Evolutionary conservation across 92 coral and sea anemone species (phyloP).

Genomic region (Zoanthus gigantus): DNA sequence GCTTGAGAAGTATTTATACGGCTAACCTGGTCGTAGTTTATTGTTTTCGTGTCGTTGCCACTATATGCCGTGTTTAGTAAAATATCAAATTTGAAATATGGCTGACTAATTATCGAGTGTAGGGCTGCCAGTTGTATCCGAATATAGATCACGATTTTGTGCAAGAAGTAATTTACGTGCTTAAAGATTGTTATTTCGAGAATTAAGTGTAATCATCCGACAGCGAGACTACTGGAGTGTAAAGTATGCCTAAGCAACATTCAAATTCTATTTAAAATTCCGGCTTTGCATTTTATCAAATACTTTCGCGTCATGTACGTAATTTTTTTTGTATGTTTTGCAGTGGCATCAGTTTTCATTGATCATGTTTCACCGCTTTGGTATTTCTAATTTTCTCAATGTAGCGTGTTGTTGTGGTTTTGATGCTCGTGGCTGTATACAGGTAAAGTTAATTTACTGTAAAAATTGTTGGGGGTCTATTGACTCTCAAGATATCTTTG

Average conservation of each 20-base stretch:
- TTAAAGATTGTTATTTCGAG: slow-evolving; percentile 5
- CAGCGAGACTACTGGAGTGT: slow-evolving; percentile 32
- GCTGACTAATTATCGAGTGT: slow-evolving; percentile 30
- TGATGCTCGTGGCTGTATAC: slow-evolving; percentile 20
- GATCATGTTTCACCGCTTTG: not conserved
- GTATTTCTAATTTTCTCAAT: not conserved
- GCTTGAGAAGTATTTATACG: not conserved
- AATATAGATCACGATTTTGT: not conserved
- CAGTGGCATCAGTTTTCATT: slow-evolving; percentile 15
- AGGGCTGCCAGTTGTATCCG: not conserved
- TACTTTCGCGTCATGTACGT: slow-evolving; percentile 2
- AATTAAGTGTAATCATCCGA: slow-evolving; percentile 31
- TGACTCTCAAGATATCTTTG: slow-evolving; percentile 35
- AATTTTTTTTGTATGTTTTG: not conserved
- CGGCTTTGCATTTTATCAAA: not conserved
- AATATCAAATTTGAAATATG: slow-evolving; percentile 17
- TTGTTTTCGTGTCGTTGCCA: slow-evolving; percentile 32
- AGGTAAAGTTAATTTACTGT: slow-evolving; percentile 44
- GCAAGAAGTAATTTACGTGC: slow-evolving; percentile 6
- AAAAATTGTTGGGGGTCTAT: slow-evolving; percentile 30
- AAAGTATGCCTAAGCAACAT: slow-evolving; percentile 36
- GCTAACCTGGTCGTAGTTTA: not conserved
- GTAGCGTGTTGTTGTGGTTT: not conserved
- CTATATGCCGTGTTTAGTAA: slow-evolving; percentile 22
- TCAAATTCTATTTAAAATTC: not conserved